Evolutionary conservation across 92 coral and sea anemone species (phyloP), one percentile per base, ranked within the genome.

Genomic region (Umimayanthus chanpuru): DNA sequence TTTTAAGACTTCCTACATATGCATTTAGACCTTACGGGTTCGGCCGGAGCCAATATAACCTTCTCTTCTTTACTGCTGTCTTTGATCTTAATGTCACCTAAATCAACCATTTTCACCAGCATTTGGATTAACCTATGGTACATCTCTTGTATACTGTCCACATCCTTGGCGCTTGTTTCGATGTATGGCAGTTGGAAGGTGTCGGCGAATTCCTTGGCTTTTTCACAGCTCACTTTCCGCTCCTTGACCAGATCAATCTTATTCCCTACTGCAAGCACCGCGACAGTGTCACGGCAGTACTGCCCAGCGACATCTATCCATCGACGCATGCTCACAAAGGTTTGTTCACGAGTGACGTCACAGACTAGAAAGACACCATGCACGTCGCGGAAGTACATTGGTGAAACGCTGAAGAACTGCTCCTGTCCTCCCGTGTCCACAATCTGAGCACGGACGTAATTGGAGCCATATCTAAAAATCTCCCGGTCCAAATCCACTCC

Each of bases 361-460:
- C 85, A 91, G 28, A 94, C 96, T 25, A 94, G 81, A 72, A 94
- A 94, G 65, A 94, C 70, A 29, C 98, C 96, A 30, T 94, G 95
- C 38, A 93, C 94, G 6, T 91, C 92, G 67, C 94, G 96, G 84
- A 91, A 94, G 76, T 90, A 93, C 90, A 91, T 88, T 7, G 93
- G 92, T 23, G 91, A 91, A 23, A 94, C 66, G 16, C 94, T 81
- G 76, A 91, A 86, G 85, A 89, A 93, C 21, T 88, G 87, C 81
- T 94, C 98, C 71, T 94, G 98, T 3, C 98, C 98, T 32, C 94
- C 98, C 9, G 98, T 94, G 81, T 94, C 98, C 39, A 81, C 76
- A 20, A 93, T 92, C 80, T 89, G 73, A 36, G 94, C 76, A 71
- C 85, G 85, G 9, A 94, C 88, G 64, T 81, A 87, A 55, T 86